These are phyloP conservation scores for Sebastes kiyomatsui DNA, from an alignment of 2,797 vertebrate species.

Conservation along the genomic window DNA sequence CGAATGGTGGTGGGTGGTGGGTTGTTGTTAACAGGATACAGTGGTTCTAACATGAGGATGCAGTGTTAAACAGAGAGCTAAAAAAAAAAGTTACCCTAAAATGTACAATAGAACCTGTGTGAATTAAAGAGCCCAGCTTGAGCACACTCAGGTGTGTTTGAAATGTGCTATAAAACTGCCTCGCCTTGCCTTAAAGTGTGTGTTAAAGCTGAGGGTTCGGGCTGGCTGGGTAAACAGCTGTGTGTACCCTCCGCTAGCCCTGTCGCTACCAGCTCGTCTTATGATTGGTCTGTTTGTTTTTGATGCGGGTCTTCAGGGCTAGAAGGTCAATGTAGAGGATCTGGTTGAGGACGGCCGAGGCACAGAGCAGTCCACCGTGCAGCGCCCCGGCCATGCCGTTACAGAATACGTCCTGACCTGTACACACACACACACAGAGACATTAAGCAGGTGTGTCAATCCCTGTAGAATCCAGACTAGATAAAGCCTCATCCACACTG, in stretches of 20 bases:
- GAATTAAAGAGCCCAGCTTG: not conserved
- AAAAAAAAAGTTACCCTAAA: not conserved
- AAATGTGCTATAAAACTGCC: not conserved
- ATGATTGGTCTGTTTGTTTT: constrained; percentile 41
- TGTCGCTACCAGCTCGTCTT: not conserved
- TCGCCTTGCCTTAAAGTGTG: not conserved
- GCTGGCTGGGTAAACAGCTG: not conserved
- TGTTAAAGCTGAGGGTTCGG: not conserved
- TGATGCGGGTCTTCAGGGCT: constrained; percentile 79
- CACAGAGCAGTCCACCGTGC: constrained; percentile 83
- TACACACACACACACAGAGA: not conserved
- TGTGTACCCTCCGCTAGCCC: not conserved
- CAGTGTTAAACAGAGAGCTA: not conserved
- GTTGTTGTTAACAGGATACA: not conserved
- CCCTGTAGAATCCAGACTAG: not conserved
- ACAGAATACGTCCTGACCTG: constrained; percentile 85
- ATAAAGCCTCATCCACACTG: no score
- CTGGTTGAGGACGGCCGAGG: constrained; percentile 81
- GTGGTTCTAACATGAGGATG: not conserved
- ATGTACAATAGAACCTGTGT: not conserved
- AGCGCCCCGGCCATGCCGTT: constrained; percentile 84
- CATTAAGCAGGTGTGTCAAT: not conserved
- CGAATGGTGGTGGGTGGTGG: not conserved
- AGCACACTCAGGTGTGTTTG: not conserved
- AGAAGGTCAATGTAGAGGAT: constrained; percentile 85